phyloP scores from a whole-genome alignment of 2,888 invertebrate species.

The Apodemia duryi region DNA sequence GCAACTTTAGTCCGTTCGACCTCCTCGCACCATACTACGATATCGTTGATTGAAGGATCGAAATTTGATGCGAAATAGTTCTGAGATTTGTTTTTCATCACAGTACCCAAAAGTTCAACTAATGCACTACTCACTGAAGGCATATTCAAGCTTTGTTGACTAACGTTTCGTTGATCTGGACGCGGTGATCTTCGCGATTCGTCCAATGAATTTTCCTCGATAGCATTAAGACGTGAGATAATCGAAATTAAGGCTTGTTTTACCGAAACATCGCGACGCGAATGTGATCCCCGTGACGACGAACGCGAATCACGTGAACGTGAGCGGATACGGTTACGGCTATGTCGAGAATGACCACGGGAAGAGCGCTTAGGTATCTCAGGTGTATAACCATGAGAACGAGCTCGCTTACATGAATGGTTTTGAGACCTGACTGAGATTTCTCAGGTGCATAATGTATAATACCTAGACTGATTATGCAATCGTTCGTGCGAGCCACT shows the following conservation, averaged over 20 bases:
- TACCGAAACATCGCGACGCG: background rate
- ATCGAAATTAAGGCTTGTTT: background rate
- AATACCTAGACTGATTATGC: too few relatives aligned
- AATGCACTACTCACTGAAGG: background rate
- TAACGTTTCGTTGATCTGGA: background rate
- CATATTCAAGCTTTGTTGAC: background rate
- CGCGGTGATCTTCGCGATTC: background rate
- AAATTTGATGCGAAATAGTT: background rate
- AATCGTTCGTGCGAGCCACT: too few relatives aligned
- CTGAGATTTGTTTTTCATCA: background rate
- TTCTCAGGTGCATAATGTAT: too few relatives aligned
- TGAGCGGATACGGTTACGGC: background rate
- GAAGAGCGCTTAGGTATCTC: background rate
- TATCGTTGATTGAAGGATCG: background rate
- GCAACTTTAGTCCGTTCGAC: background rate
- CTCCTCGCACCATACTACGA: background rate
- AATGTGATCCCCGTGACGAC: background rate
- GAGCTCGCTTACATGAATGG: background rate
- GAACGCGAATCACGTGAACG: background rate
- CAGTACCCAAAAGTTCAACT: background rate
- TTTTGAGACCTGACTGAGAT: background rate
- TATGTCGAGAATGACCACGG: background rate
- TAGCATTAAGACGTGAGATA: background rate
- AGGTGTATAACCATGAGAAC: background rate
- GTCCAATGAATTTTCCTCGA: background rate